Evolutionary conservation across 2,113 vertebrate species (phyloP).

Genomic region (Dromas ardeola): DNA sequence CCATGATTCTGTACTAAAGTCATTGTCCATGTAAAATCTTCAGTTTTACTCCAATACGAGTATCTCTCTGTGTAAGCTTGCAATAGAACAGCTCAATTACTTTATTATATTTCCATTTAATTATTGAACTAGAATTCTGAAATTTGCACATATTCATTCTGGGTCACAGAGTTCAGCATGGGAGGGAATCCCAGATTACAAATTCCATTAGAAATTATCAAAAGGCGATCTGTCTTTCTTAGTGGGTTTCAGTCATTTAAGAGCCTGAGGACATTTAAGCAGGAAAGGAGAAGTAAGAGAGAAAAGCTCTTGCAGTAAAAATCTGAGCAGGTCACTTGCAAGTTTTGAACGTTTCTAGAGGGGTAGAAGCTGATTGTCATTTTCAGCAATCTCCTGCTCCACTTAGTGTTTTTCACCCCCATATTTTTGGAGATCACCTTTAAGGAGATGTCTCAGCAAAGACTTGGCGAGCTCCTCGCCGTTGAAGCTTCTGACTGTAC

Average conservation of each 20-base stretch:
- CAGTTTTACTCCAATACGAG: neutral
- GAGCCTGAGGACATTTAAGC: slow-evolving; percentile 3
- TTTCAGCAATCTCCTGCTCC: neutral
- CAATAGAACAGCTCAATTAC: neutral
- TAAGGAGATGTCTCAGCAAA: neutral
- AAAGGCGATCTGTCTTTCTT: slow-evolving; percentile 45
- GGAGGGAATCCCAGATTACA: slow-evolving; percentile 25
- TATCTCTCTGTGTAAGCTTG: neutral
- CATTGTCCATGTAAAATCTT: neutral
- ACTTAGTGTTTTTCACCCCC: neutral
- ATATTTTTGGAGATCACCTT: neutral
- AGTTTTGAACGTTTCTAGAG: neutral
- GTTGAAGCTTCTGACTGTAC: neutral
- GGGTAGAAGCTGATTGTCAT: neutral
- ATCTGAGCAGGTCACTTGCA: neutral
- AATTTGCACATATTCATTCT: slow-evolving; percentile 14
- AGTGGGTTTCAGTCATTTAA: slow-evolving; percentile 18
- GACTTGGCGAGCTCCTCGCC: neutral
- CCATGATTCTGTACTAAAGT: neutral
- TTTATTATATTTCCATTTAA: slow-evolving; percentile 31
- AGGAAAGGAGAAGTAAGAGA: neutral
- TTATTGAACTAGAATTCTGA: slow-evolving; percentile 33
- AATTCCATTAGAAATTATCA: slow-evolving; percentile 58
- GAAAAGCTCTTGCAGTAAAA: neutral
- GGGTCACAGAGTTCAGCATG: slow-evolving; percentile 32